Conservation (phyloP, 2,888 invertebrate species). For the Brachypalpus laphriformis region DNA sequence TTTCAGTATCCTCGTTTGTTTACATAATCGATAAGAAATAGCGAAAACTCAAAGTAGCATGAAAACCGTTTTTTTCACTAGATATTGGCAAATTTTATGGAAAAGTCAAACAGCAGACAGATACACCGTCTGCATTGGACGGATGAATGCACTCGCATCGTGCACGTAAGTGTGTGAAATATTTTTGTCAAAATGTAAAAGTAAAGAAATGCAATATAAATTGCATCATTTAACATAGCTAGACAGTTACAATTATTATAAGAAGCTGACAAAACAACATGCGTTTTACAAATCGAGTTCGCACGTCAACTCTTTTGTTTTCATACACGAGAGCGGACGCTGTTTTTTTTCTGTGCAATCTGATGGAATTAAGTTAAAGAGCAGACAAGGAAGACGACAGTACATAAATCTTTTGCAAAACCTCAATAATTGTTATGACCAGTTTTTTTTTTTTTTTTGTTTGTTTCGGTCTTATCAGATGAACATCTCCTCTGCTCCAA, state of each 20-base stretch:
- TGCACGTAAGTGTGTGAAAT: not conserved
- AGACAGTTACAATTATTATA: conserved; percentile 1
- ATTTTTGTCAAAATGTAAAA: conserved; percentile 50
- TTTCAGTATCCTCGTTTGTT: conserved; percentile 18
- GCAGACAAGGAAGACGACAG: not conserved
- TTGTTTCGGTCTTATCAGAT: conserved; percentile 4
- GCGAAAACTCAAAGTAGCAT: conserved; percentile 61
- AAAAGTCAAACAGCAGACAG: not conserved
- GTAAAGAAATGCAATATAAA: conserved; percentile 48
- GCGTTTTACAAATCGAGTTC: not conserved
- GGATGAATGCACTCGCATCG: conserved; percentile 18
- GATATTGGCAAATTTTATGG: conserved; percentile 3
- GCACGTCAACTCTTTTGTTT: conserved; percentile 10
- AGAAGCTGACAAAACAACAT: not conserved
- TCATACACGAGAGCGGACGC: not conserved
- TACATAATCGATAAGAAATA: conserved; percentile 66
- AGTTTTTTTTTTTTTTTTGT: not conserved
- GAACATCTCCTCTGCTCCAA: conserved; percentile 36
- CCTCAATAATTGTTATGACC: conserved; percentile 19
- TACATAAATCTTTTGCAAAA: conserved; percentile 20
- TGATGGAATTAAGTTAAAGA: not conserved
- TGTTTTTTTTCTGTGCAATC: not conserved
- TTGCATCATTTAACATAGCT: conserved; percentile 56
- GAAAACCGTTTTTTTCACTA: conserved; percentile 48
- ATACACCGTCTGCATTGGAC: not conserved